Evolutionary conservation across 30 jellyfish, hydroid and myxozoan genomes (phyloP).

Genomic region (Turritopsis rubra): DNA sequence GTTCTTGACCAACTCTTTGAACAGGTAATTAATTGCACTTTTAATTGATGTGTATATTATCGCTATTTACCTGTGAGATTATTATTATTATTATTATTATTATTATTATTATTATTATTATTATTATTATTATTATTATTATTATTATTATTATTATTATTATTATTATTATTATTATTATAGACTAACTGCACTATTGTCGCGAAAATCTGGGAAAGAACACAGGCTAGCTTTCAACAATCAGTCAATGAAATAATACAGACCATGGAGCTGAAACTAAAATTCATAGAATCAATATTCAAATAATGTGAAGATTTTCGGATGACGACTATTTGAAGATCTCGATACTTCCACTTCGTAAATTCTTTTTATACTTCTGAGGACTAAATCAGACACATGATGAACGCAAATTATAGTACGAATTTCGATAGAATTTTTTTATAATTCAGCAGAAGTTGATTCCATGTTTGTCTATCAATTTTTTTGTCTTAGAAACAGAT

Average conservation of each 20-base stretch:
- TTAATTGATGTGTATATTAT: no score
- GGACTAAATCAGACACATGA: no score
- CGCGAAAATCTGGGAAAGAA: slow-evolving; percentile 62
- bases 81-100: no score
- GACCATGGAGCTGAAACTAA: slow-evolving; percentile 49
- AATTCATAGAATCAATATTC: slow-evolving; percentile 42
- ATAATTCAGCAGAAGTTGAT: no score
- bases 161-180: not conserved
- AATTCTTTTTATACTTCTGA: not conserved
- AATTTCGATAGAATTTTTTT: no score
- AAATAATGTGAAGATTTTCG: not conserved
- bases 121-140: no score
- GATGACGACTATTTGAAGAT: not conserved
- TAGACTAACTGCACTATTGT: slow-evolving; percentile 74
- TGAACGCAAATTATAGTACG: no score
- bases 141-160: not conserved
- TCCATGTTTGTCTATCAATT: no score
- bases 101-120: no score
- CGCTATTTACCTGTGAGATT: no score
- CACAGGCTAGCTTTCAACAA: slow-evolving; percentile 80
- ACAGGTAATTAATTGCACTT: slow-evolving; percentile 51
- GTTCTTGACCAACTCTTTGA: slow-evolving; percentile 62
- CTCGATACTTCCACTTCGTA: not conserved
- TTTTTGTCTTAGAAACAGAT: no score
- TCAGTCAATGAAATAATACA: slow-evolving; percentile 69